Base-by-base conservation (phyloP, 1,140 invertebrate genomes). In the Caenorhabditis latens region DNA sequence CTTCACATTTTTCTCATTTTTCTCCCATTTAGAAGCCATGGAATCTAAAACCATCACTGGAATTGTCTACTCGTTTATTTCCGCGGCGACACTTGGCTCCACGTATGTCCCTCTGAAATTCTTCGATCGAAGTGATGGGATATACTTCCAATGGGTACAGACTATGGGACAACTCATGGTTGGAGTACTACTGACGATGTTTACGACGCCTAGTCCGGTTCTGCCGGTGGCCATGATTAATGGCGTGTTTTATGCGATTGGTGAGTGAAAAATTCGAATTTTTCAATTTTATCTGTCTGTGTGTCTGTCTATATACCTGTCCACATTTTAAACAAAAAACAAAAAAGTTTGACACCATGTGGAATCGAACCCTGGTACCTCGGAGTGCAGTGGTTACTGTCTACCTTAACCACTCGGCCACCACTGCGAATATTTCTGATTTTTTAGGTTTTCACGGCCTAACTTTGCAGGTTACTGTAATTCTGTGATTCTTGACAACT, bases 121-220 rank as follows among this genome's bases (percentile, higher is more conserved):
- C n/a, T 61, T 58, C 43, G 83, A 84, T 24, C 19, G n/a, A 58
- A n/a, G 9, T 4, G 83, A 84, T 61, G 83, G 83, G 11, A 40
- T 84, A 24, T 84, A 57, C 21, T 84, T 84, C 43, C 83, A 84
- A 84, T 84, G 83, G 83, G 48, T 84, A 16, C 53, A 57, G 55
- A n/a, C 48, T 42, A 57, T 58, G 24, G 83, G 83, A 16, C 83
- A 84, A 32, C 48, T 84, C 7, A 5, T 84, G 9, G 7, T 61
- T 11, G 83, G 50, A 42, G 57, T 84, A 9, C 13, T 84, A 43
- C 16, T 61, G 9, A 16, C 53, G 1, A 7, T 84, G 21, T 84
- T 58, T 11, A 14, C 24, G 2, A 43, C n/a, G 1, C 46, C 48
- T 16, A 50, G 48, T 32, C 53, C 83, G 3, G 21, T 84, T 61